Conservation (phyloP, 2,888 invertebrate species). For the Thecophora atra region DNA sequence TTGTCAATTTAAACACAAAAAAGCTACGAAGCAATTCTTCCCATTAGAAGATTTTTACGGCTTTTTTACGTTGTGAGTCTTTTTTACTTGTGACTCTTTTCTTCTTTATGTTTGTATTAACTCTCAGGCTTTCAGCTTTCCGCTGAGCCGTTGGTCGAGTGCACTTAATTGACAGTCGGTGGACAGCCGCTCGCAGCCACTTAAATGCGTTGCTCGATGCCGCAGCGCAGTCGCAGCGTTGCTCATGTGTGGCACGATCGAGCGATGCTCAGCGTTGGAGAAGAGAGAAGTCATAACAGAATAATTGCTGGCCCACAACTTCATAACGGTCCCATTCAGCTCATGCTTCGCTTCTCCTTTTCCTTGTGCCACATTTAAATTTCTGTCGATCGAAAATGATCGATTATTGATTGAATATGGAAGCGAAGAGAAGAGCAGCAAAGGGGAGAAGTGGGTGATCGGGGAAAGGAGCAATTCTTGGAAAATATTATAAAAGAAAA, state of each 20-base stretch:
- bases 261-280: neutral
- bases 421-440: too few species aligned
- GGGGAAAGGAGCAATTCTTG: too few species aligned
- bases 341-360: neutral
- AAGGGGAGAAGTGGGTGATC: too few species aligned
- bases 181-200: neutral
- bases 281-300: slow-evolving; percentile 46
- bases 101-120: neutral
- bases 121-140: neutral
- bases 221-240: neutral
- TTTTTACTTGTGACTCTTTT: neutral
- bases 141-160: slow-evolving; percentile 8
- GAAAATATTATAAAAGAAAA: too few species aligned
- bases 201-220: neutral
- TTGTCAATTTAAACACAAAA: neutral
- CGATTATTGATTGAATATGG: too few species aligned
- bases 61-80: too few species aligned
- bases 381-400: neutral
- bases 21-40: neutral
- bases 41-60: neutral
- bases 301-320: slow-evolving; percentile 61
- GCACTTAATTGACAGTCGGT: slow-evolving; percentile 31
- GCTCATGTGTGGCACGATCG: slow-evolving; percentile 8
- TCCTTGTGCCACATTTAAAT: neutral
- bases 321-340: slow-evolving; percentile 53